Evolutionary conservation across 2,888 invertebrate genomes (phyloP).

Genomic region (Rhamnusium bicolor): DNA sequence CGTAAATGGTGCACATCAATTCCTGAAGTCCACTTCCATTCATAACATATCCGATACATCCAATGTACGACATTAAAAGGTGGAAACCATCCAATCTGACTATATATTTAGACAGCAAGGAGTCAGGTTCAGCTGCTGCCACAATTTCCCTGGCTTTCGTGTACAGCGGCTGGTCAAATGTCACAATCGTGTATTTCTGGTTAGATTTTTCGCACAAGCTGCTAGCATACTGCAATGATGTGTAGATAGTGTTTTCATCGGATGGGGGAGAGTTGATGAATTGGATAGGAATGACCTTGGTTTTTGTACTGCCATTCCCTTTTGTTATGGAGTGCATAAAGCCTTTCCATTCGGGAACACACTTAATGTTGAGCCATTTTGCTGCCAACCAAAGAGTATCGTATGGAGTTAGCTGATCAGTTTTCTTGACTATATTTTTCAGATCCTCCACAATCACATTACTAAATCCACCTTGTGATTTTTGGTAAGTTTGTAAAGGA

Average conservation of each 20-base stretch:
- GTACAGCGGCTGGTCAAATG: slow-evolving; percentile 28
- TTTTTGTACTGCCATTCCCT: slow-evolving; percentile 19
- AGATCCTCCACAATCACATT: slow-evolving; percentile 18
- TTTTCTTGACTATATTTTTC: slow-evolving; percentile 14
- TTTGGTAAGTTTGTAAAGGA: slow-evolving; percentile 14
- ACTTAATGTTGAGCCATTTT: slow-evolving; percentile 15
- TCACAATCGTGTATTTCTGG: slow-evolving; percentile 34
- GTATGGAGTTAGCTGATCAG: slow-evolving; percentile 18
- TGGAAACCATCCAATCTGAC: slow-evolving; percentile 21
- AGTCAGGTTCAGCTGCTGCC: slow-evolving; percentile 13
- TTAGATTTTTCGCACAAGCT: slow-evolving; percentile 28
- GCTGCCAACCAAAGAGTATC: slow-evolving; percentile 20
- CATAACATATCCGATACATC: slow-evolving; percentile 17
- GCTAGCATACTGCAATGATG: slow-evolving; percentile 36
- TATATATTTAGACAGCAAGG: slow-evolving; percentile 23
- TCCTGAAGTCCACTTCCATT: slow-evolving; percentile 17
- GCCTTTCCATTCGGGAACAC: slow-evolving; percentile 28
- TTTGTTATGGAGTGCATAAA: slow-evolving; percentile 27
- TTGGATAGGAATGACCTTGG: slow-evolving; percentile 11
- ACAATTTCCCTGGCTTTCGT: slow-evolving; percentile 24
- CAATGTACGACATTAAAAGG: slow-evolving; percentile 23
- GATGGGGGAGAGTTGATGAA: slow-evolving; percentile 37
- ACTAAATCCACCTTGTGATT: slow-evolving; percentile 2
- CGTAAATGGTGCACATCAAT: slow-evolving; percentile 16
- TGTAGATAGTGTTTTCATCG: slow-evolving; percentile 31